Evolutionary conservation across 2,888 invertebrate species (phyloP), one percentile per base, ranked within the genome.

Genomic region (Mimachlamys varia): DNA sequence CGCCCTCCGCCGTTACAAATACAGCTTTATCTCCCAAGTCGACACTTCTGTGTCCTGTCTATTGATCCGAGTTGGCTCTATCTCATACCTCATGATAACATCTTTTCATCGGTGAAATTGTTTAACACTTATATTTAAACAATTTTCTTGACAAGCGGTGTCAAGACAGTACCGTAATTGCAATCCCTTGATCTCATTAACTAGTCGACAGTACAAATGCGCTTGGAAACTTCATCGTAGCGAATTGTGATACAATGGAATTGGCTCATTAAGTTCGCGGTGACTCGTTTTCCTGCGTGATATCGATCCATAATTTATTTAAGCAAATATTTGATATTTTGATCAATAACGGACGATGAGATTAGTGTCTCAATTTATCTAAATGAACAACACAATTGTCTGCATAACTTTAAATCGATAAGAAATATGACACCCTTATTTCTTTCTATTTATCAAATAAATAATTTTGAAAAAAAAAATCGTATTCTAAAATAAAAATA

Each of bases 61-160:
- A 76, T 76, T 76, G 76, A 76, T 76, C 76, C 10, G 33, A 27
- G 27, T 0, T 27, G 2, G 33, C 33, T 76, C 33, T 33, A 76
- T 27, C 76, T 76, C 33, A 17, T 3, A 33, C 2, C 19, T 27
- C 76, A 22, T 15, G 76, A 76, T 76, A 76, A 76, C 76, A 76
- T 76, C 76, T 76, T 76, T 76, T 76, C 76, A 76, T 76, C 76
- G 33, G 27, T 33, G 4, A 19, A 12, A 76, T 76, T 76, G 76
- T 76, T 76, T 76, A 76, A 76, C 76, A 76, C 76, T 76, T 76
- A 76, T 76, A 33, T 76, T 76, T 76, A 33, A 76, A 76, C 76
- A 76, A 76, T 76, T 33, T 76, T 17, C 17, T 12, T 76, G 76
- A 76, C 76, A 33, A 7, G 76, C 27, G 12, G 76, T 76, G 76